Evolutionary conservation across 2,113 vertebrate species (phyloP), one percentile per base, ranked within the genome.

Genomic region (Puffinus mauretanicus): DNA sequence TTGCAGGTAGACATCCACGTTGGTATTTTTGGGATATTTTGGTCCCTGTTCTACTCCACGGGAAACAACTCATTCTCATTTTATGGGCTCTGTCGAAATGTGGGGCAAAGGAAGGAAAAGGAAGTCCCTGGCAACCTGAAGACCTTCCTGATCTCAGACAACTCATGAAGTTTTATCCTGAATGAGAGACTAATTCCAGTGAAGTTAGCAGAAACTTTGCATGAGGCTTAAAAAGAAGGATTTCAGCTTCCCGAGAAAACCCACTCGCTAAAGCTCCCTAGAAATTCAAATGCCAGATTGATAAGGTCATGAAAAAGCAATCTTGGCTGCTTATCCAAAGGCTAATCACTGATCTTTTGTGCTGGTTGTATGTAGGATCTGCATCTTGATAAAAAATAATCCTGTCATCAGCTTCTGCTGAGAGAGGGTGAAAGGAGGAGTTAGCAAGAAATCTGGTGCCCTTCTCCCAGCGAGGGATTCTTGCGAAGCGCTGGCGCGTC

Each of bases 311-410:
- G 49, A 65, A 95, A 89, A 96, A 96, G 80, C 89, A 89, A 81
- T 86, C 93, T 95, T 96, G 93, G 84, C 93, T 97, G 89, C 95
- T 95, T 94, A 91, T 89, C 73, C 57, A 69, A 96, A 96, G 89
- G 78, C 82, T 93, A 91, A 93, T 95, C 90, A 42, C 91, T 96
- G 97, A 95, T 97, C 96, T 94, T 96, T 96, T 93, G 89, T 95
- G 84, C 94, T 91, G 82, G 66, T 87, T 97, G n/a, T 40, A 66
- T 80, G 81, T 79, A 87, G 46, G 96, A 80, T 93, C 83, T 95
- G 81, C 82, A 54, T 94, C 91, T 92, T 62, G 94, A 96, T 95
- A 95, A 95, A 95, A 93, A 95, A 94, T 94, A 96, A 95, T 95
- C 95, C 94, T 95, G 91, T 94, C 94, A 95, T 85, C 80, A 12